Evolutionary conservation across 2,888 invertebrate species (phyloP).

Genomic region (Netelia inedita): DNA sequence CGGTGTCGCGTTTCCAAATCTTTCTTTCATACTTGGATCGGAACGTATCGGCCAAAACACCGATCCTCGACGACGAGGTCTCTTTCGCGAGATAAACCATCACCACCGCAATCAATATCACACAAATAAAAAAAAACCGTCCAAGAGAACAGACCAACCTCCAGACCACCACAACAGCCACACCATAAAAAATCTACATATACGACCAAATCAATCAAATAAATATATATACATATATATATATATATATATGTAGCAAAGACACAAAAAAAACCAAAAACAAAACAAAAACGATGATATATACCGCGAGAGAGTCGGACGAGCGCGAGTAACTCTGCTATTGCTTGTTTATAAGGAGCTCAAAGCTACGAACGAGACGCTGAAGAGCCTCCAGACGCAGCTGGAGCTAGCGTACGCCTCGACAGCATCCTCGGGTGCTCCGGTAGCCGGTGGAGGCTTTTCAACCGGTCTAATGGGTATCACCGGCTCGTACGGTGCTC

Average conservation of each 20-base stretch:
- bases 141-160: constrained; percentile 53
- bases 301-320: constrained; percentile 61
- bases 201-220: too few relatives aligned
- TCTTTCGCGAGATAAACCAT: constrained; percentile 19
- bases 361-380: constrained; percentile 93
- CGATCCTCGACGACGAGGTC: constrained; percentile 61
- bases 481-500: constrained; percentile 74
- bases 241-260: constrained; percentile 40
- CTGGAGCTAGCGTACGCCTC: constrained; percentile 90
- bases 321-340: constrained; percentile 79
- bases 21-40: not conserved
- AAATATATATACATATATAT: constrained; percentile 13
- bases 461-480: constrained; percentile 70
- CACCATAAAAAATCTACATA: constrained; percentile 29
- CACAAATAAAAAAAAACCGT: constrained; percentile 38
- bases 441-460: constrained; percentile 78
- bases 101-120: constrained; percentile 37
- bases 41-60: not conserved
- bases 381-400: constrained; percentile 93
- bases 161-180: constrained; percentile 57
- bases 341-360: constrained; percentile 89
- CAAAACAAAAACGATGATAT: constrained; percentile 60
- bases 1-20: constrained; percentile 22
- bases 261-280: constrained; percentile 64
- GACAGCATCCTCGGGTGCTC: constrained; percentile 85